Percentiles rank a stretch among this genome's conserved stretches.
Evolutionary conservation across 2,113 vertebrate species (phyloP).

Genomic region (Chaetura pelagica): DNA sequence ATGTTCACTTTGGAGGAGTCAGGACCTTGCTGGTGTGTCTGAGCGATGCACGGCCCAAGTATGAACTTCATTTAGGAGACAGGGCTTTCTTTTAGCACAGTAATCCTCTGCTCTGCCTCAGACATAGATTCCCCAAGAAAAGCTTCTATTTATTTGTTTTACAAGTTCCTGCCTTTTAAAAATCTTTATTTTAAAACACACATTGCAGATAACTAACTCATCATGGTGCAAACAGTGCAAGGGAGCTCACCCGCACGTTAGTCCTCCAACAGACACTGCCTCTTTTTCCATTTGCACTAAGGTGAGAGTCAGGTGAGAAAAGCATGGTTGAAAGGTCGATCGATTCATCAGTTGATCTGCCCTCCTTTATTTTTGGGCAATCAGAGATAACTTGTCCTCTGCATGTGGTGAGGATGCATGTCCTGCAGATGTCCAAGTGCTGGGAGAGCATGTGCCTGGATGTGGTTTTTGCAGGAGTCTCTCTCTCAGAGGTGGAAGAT

Average conservation of each 20-base stretch:
- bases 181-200: not conserved
- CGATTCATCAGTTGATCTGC: not conserved
- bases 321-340: rapidly evolving
- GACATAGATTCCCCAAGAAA: not conserved
- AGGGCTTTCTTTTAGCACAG: not conserved
- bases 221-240: rapidly evolving
- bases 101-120: not conserved
- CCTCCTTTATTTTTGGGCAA: not conserved
- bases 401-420: no score
- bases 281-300: not conserved
- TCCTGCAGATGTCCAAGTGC: not conserved
- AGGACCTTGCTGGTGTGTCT: not conserved
- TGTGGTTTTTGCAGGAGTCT: not conserved
- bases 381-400: not conserved
- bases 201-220: rapidly evolving
- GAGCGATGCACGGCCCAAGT: rapidly evolving
- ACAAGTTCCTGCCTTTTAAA: not conserved
- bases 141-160: not conserved
- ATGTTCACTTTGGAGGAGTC: conserved; percentile 1
- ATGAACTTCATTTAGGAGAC: not conserved
- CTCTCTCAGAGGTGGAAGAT: not conserved
- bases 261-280: not conserved
- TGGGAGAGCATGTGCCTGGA: rapidly evolving
- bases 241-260: rapidly evolving
- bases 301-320: not conserved